Evolutionary conservation across 2,888 invertebrate species (phyloP), one percentile per base, ranked within the genome.

Genomic region (Cotesia congregata): DNA sequence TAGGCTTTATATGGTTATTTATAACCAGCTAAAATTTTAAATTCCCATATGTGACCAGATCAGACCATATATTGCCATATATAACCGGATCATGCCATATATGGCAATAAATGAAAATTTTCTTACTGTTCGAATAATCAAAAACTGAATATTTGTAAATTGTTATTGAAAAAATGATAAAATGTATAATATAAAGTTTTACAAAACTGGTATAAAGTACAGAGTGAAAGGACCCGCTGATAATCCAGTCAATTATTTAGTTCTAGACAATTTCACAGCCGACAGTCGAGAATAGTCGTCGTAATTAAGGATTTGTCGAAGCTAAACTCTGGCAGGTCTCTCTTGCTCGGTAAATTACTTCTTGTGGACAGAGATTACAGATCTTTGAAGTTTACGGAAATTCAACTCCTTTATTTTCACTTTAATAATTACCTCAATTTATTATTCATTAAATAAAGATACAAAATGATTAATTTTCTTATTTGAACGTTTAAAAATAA

Each of bases 201-300:
- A 50, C 7, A 50, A 30, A 30, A 30, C 3, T 30, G 50, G 7
- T 50, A 12, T 7, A 50, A 50, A 12, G 50, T 50, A 50, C 50
- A 12, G 4, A 50, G 50, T 50, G 50, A 50, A 50, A 50, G 50
- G 50, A 12, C 79, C 77, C 78, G 77, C 80, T 80, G 79, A 77
- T 80, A 82, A 82, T 82, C 79, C 80, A 80, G 78, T 79, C 80
- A 80, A 80, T 82, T 82, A 82, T 82, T 80, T 50, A 50, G 80
- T 78, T 79, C 78, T 76, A 74, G 76, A 77, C 79, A 80, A 80
- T 80, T 80, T 80, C 79, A 80, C 80, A 77, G 80, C 79, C 77
- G 78, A 79, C 78, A 80, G 80, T 74, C 62, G 38, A 76, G 40
- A 65, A 73, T 67, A 68, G 72, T 69, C 69, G 59, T 70, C n/a